These are phyloP conservation scores for Erpetoichthys calabaricus DNA, from an alignment of 2,797 vertebrate genomes.

Conservation along the genomic window DNA sequence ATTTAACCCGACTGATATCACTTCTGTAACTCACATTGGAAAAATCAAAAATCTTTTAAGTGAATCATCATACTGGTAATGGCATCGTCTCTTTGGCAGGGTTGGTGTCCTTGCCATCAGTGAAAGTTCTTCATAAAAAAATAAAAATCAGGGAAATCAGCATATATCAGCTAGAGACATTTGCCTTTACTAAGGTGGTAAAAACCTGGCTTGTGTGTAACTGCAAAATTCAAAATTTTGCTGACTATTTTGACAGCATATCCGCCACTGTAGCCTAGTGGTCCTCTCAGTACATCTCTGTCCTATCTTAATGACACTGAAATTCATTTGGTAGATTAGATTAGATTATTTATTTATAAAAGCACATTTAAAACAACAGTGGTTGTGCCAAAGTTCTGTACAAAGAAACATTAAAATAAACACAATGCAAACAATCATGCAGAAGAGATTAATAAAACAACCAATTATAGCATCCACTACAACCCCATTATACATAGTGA, in stretches of 20 bases:
- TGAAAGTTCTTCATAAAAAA: slow-evolving; percentile 6
- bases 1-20: slow-evolving; percentile 9
- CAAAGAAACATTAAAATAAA: no score
- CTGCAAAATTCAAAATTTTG: slow-evolving; percentile 5
- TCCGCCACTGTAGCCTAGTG: not conserved
- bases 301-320: not conserved
- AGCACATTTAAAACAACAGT: no score
- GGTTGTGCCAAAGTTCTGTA: no score
- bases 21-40: slow-evolving; percentile 2
- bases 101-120: not conserved
- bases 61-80: slow-evolving; percentile 6
- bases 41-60: not conserved
- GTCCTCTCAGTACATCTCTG: slow-evolving; percentile 2
- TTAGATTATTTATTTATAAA: no score
- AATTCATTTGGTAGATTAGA: not conserved
- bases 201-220: slow-evolving; percentile 10
- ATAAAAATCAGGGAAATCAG: slow-evolving; percentile 5
- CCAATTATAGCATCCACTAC: no score
- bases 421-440: no score
- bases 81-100: slow-evolving; percentile 3
- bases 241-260: slow-evolving; percentile 4
- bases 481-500: no score
- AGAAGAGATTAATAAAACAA: no score
- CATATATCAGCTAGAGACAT: not conserved
- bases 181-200: slow-evolving; percentile 4